Percentiles rank a stretch among this genome's conserved stretches.
Conservation (phyloP, 2,888 invertebrate genomes). For the Leptinotarsa rubiginosa region DNA sequence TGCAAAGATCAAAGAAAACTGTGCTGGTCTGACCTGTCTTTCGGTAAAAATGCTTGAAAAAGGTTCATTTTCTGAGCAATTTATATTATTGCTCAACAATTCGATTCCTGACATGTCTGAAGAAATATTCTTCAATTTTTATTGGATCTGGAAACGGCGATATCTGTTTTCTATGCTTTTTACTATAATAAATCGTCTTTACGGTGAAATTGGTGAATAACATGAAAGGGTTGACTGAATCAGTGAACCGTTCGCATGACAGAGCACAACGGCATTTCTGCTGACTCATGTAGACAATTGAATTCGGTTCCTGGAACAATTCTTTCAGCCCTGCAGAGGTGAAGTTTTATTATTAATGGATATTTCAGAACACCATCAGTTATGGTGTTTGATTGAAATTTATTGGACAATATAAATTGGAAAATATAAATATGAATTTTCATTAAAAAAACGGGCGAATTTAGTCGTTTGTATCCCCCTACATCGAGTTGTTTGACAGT, state of each 20-base stretch:
- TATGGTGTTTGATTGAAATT: neutral
- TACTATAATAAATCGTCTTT: neutral
- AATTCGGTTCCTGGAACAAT: no score
- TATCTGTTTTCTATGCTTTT: neutral
- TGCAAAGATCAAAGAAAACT: no score
- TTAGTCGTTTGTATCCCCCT: no score
- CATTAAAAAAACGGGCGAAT: no score
- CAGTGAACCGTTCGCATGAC: no score
- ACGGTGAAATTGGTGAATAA: neutral
- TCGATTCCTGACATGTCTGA: neutral
- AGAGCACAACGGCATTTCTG: no score
- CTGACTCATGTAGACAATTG: no score
- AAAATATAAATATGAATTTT: no score
- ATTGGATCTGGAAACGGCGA: neutral
- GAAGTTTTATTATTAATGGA: no score
- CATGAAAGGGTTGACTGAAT: neutral
- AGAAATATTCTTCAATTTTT: neutral
- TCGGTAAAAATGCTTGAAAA: neutral
- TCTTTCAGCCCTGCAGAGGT: no score
- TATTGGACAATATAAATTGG: conserved; percentile 25
- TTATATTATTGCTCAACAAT: neutral
- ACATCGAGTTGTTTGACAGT: no score
- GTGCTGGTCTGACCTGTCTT: neutral
- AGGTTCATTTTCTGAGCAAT: neutral
- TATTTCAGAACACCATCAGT: no score